Percentiles rank a stretch among this genome's conserved stretches.
Conservation (phyloP, 2,113 vertebrate species). For the Nettapus auritus region DNA sequence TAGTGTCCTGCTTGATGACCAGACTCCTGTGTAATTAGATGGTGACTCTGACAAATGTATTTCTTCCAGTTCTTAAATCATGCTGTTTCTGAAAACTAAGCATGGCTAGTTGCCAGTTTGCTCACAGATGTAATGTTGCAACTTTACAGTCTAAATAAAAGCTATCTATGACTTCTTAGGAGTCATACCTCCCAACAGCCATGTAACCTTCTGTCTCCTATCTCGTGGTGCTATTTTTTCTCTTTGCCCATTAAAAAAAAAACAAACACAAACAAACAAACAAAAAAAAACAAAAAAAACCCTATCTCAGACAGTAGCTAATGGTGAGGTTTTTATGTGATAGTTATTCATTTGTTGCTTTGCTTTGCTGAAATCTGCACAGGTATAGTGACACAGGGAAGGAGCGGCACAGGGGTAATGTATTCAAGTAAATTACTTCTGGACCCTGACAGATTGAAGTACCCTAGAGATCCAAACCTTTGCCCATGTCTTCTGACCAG, state of each 20-base stretch:
- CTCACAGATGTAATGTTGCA: not conserved
- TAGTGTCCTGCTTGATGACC: not conserved
- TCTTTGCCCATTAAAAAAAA: not conserved
- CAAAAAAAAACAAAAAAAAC: too few relatives aligned
- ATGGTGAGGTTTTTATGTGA: not conserved
- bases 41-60: not conserved
- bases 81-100: not conserved
- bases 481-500: not conserved
- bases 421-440: not conserved
- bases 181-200: rapidly evolving
- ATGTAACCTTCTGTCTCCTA: not conserved
- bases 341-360: not conserved
- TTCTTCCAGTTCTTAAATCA: not conserved
- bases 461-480: not conserved
- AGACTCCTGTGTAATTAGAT: not conserved
- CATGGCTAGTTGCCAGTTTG: not conserved
- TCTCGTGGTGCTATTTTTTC: not conserved
- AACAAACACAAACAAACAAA: too few relatives aligned
- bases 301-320: not conserved
- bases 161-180: not conserved
- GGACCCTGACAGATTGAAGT: not conserved
- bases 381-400: not conserved
- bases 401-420: not conserved
- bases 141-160: not conserved
- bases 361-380: not conserved